phyloP scores from a whole-genome alignment of 2,888 invertebrate genomes.

The Euplagia quadripunctaria region DNA sequence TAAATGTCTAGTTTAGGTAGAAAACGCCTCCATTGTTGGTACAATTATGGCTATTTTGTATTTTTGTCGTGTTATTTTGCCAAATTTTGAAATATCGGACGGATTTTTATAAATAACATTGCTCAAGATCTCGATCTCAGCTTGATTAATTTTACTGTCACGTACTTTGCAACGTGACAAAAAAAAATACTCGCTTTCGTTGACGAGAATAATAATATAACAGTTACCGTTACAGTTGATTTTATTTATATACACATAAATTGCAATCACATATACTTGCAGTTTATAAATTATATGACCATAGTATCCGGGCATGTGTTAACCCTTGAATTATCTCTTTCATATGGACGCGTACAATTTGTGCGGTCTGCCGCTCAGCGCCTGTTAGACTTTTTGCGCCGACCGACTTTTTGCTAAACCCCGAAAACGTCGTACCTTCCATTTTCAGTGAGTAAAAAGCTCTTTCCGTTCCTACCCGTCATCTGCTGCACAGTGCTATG shows the following conservation, averaged over 20 bases:
- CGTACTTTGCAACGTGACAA: too few species aligned
- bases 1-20: too few species aligned
- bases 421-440: background rate
- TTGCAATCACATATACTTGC: background rate
- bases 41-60: too few species aligned
- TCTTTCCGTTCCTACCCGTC: background rate
- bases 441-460: conserved; percentile 2
- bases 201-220: too few species aligned
- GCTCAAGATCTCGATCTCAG: too few species aligned
- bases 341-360: conserved; percentile 2
- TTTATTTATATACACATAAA: background rate
- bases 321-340: conserved; percentile 4
- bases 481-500: background rate
- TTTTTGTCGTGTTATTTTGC: too few species aligned
- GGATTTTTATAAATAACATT: too few species aligned
- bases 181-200: too few species aligned
- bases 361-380: conserved; percentile 12
- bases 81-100: too few species aligned
- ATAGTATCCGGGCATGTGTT: background rate
- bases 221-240: too few species aligned
- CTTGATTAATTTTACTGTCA: too few species aligned
- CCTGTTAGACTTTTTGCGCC: conserved; percentile 13
- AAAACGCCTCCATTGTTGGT: too few species aligned
- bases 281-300: background rate
- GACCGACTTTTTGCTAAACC: conserved; percentile 10